Conservation (phyloP, 2,113 vertebrate genomes). For the Donacobius atricapilla region DNA sequence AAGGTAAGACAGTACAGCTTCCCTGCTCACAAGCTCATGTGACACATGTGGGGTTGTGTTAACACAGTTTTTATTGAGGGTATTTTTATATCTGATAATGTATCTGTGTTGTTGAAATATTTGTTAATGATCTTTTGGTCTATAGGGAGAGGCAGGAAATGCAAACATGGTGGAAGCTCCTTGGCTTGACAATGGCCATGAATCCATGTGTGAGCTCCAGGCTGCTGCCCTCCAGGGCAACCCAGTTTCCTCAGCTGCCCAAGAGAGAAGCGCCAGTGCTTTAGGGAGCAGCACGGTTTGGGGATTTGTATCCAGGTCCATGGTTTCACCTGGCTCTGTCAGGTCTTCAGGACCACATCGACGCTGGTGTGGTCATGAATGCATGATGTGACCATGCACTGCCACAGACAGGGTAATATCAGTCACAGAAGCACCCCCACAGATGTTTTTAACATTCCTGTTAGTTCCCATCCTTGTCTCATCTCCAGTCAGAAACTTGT, state of each 20-base stretch:
- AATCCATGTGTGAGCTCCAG: background rate
- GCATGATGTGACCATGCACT: background rate
- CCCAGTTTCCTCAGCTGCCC: background rate
- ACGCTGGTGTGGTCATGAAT: background rate
- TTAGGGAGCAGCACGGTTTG: background rate
- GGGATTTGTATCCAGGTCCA: background rate
- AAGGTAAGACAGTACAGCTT: background rate
- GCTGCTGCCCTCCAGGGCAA: background rate
- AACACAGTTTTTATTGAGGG: background rate
- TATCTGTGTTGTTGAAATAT: background rate
- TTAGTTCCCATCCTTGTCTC: background rate
- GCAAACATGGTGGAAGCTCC: background rate
- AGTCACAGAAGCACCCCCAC: background rate
- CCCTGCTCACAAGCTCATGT: background rate
- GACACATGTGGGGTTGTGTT: background rate
- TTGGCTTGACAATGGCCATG: background rate
- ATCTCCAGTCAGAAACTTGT: background rate
- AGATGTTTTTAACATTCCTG: background rate
- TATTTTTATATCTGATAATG: background rate
- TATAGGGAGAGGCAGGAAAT: background rate
- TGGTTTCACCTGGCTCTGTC: background rate
- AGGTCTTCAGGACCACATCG: rapidly evolving
- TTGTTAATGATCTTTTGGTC: background rate
- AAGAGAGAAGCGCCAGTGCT: background rate
- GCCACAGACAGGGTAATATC: background rate